Percentiles rank a stretch among this genome's conserved stretches.
These are phyloP conservation scores for Coelinius sp. DNA, from an alignment of 2,888 invertebrate genomes.

Conservation along the genomic window DNA sequence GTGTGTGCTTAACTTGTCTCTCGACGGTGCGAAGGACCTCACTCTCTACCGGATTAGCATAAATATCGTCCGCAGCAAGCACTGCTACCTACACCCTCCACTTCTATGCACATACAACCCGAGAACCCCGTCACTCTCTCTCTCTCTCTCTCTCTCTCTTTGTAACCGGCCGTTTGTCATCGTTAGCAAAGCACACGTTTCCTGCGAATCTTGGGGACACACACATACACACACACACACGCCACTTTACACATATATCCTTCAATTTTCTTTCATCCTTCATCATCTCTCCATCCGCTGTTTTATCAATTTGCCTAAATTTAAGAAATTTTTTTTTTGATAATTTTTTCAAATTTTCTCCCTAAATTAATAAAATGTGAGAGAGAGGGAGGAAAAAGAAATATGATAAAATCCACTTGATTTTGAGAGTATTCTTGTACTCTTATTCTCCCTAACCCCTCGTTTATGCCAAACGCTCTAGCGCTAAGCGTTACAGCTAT, in stretches of 20 bases:
- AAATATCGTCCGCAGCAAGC: conserved; percentile 69
- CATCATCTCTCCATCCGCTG: not conserved
- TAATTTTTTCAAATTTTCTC: not conserved
- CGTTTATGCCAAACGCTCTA: conserved; percentile 39
- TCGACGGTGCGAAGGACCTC: conserved; percentile 31
- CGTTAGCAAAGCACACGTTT: conserved; percentile 71
- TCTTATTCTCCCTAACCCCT: conserved; percentile 3
- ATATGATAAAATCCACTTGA: conserved; percentile 59
- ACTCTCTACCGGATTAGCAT: conserved; percentile 65
- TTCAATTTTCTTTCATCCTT: conserved; percentile 8
- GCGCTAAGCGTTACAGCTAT: conserved; percentile 21
- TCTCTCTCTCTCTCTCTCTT: not conserved
- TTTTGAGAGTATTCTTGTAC: conserved; percentile 60
- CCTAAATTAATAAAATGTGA: not conserved
- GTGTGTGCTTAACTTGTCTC: conserved; percentile 24
- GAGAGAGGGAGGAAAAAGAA: conserved; percentile 7
- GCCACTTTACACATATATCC: conserved; percentile 20
- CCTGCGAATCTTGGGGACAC: conserved; percentile 68
- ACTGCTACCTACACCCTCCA: conserved; percentile 46
- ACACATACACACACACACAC: conserved; percentile 64
- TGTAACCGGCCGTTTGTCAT: conserved; percentile 65
- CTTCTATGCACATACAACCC: conserved; percentile 17
- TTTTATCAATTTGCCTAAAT: conserved; percentile 21
- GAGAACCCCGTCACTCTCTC: not conserved
- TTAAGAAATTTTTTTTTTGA: not conserved